Evolutionary conservation across 2,888 invertebrate species (phyloP).

Genomic region (Rhamnusium bicolor): DNA sequence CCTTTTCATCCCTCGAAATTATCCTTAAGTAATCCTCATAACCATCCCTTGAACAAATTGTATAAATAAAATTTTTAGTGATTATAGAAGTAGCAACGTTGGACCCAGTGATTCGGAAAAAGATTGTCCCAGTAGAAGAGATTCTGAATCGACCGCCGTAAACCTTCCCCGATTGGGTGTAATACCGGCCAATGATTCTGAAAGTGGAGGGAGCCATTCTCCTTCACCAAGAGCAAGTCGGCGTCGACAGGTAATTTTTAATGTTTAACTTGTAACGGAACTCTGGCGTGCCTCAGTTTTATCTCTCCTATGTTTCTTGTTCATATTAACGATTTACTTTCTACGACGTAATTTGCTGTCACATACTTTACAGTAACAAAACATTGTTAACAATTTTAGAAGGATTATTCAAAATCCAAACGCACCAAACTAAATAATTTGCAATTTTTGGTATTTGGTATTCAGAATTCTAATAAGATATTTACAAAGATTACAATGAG

Average conservation of each 20-base stretch:
- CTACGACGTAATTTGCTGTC: neutral
- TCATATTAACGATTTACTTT: neutral
- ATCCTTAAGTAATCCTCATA: no score
- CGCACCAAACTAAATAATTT: neutral
- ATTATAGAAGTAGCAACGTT: constrained; percentile 92
- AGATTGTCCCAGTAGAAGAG: constrained; percentile 84
- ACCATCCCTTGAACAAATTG: neutral
- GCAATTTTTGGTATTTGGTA: no score
- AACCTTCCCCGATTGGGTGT: constrained; percentile 75
- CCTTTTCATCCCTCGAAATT: no score
- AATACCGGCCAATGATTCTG: constrained; percentile 83
- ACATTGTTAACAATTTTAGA: neutral
- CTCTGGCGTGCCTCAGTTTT: neutral
- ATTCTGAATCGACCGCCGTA: constrained; percentile 73
- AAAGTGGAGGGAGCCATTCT: constrained; percentile 90
- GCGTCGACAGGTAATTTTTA: constrained; percentile 78
- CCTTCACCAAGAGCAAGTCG: constrained; percentile 89
- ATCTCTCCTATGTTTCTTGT: neutral
- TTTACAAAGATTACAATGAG: no score
- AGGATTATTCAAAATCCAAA: no score
- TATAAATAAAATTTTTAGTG: constrained; percentile 76
- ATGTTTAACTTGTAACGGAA: neutral
- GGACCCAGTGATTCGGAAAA: constrained; percentile 93
- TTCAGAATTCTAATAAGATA: no score
- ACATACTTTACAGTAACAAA: neutral